Conservation (phyloP, 2,888 invertebrate species). For the Microplitis deprimator region DNA sequence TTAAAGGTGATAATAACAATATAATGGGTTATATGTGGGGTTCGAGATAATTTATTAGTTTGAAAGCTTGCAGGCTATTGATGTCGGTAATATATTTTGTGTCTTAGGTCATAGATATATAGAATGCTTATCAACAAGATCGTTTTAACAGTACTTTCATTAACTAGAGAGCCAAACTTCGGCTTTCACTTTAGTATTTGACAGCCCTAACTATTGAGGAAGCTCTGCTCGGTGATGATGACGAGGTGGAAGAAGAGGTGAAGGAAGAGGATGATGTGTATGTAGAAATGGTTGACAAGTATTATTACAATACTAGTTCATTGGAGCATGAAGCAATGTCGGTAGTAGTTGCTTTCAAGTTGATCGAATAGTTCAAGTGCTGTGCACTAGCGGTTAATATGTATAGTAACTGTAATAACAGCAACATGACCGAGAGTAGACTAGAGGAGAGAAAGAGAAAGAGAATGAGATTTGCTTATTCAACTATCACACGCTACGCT, state of each 20-base stretch:
- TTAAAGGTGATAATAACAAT: background rate
- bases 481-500: constrained; percentile 36
- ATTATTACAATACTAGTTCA: constrained; percentile 11
- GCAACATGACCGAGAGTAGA: constrained; percentile 6
- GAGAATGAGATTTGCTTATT: constrained; percentile 32
- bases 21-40: background rate
- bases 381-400: background rate
- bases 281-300: background rate
- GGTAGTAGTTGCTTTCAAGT: constrained; percentile 36
- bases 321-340: constrained; percentile 23
- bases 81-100: background rate
- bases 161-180: background rate
- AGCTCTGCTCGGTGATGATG: background rate
- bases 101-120: background rate
- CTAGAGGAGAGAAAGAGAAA: constrained; percentile 6
- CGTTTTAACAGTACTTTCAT: constrained; percentile 1
- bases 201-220: background rate
- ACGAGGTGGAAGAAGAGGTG: background rate
- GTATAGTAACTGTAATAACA: background rate
- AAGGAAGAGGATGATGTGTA: background rate
- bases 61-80: background rate
- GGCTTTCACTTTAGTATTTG: background rate
- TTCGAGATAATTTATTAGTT: background rate
- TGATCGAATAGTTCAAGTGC: constrained; percentile 34
- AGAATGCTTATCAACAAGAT: background rate